A percentile compares a stretch with the other conserved stretches of the same genome.
Evolutionary conservation across 2,113 vertebrate species (phyloP).

Genomic region (Sialia sialis): DNA sequence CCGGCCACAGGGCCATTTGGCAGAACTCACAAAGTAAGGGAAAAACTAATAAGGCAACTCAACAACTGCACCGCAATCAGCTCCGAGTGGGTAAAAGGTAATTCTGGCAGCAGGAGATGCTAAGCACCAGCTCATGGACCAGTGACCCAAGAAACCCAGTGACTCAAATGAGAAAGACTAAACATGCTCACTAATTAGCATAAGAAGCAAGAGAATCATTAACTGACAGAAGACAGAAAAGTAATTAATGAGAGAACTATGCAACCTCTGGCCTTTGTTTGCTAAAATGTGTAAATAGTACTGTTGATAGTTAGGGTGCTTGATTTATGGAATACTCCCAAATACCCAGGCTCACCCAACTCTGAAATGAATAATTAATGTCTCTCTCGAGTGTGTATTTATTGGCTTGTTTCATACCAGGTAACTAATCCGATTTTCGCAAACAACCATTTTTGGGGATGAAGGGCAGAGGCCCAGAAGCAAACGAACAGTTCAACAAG

Average conservation of each 20-base stretch:
- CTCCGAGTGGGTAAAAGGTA: not conserved
- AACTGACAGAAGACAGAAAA: not conserved
- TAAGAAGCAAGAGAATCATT: not conserved
- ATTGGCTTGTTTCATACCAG: not conserved
- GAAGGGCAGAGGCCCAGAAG: fast-evolving
- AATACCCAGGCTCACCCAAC: not conserved
- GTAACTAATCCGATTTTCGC: not conserved
- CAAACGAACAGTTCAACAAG: fast-evolving
- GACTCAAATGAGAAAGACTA: not conserved
- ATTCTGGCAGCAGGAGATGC: not conserved
- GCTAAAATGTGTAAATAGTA: not conserved
- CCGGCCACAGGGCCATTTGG: not conserved
- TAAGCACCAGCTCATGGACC: not conserved
- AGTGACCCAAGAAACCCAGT: not conserved
- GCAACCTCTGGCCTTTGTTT: not conserved
- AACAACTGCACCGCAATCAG: not conserved
- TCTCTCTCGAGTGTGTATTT: not conserved
- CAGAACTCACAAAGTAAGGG: not conserved
- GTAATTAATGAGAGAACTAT: not conserved
- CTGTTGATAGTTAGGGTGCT: not conserved
- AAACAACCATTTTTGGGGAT: not conserved
- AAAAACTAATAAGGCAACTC: not conserved
- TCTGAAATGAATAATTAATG: not conserved
- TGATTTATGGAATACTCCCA: not conserved
- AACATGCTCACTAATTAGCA: not conserved